These are phyloP conservation scores for Lottia gigantea DNA, from an alignment of 2,888 invertebrate species.

Conservation along the genomic window DNA sequence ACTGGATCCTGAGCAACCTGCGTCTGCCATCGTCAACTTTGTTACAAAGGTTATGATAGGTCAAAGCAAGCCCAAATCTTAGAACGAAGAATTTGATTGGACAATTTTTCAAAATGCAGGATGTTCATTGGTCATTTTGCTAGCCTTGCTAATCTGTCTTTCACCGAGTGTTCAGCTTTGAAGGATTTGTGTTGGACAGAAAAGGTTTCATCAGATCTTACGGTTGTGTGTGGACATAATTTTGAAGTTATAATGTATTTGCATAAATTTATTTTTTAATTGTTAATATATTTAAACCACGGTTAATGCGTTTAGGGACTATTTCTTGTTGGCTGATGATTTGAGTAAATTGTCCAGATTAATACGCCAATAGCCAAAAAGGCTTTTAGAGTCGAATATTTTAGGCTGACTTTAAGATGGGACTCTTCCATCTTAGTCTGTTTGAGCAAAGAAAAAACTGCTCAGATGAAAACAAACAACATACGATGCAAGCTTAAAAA, in stretches of 20 bases:
- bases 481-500: no score
- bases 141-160: conserved; percentile 6
- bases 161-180: background rate
- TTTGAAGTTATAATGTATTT: background rate
- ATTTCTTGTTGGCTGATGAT: no score
- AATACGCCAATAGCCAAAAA: no score
- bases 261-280: background rate
- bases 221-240: background rate
- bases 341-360: no score
- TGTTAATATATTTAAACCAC: conserved; percentile 5
- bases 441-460: no score
- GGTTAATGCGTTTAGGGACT: background rate
- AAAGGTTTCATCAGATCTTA: background rate
- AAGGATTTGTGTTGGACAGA: background rate
- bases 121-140: conserved; percentile 1
- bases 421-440: no score
- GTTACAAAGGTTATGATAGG: conserved; percentile 70
- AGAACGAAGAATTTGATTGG: conserved; percentile 19
- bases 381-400: no score
- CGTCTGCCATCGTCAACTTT: conserved; percentile 86
- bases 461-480: no score
- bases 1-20: conserved; percentile 91
- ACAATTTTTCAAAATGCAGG: background rate
- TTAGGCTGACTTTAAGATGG: no score
- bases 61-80: conserved; percentile 55